Evolutionary conservation across 1,140 invertebrate species (phyloP), one percentile per base, ranked within the genome.

Genomic region (Melipona quadrifasciata): DNA sequence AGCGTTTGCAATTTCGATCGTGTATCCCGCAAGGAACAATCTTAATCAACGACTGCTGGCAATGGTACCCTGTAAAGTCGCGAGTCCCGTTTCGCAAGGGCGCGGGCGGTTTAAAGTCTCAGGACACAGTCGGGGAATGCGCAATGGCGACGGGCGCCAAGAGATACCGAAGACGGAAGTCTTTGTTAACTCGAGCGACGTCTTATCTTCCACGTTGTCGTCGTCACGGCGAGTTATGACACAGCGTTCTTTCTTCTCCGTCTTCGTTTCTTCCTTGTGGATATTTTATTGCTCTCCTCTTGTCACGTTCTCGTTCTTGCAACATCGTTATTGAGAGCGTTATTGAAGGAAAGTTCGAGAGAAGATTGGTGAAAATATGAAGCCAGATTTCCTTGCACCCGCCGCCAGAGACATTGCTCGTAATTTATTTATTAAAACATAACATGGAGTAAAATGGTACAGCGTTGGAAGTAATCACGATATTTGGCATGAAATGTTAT

Each of bases 111-210:
- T 64, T 47, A 47, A 47, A 16, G 34, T 64, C 3, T 17, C n/a
- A 47, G 39, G 21, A 31, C 21, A 34, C 58, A 47, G 51, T 77
- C 24, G 75, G 10, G 19, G n/a, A 39, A 64, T 19, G 24, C 16
- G 27, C 58, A 51, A 77, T 77, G 34, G 34, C 34, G 5, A 16
- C 74, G 74, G 34, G 19, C 14, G 47, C 14, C 8, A 14, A 2
- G 14, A 2, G 24, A 11, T 16, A 21, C 34, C 3, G 21, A 65
- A 34, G 65, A 77, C 58, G 58, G 70, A 58, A n/a, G 67, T 73
- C 85, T 87, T 87, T 87, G 86, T 86, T 80, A 86, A 86, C 58
- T 73, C 79, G 78, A 86, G 84, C 84, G 73, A 76, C 73, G 53
- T 31, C 67, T 87, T 86, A 87, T 87, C 79, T 74, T 55, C 21